phyloP scores from a whole-genome alignment of 2,888 invertebrate species.

The Pseudococcus viburni region DNA sequence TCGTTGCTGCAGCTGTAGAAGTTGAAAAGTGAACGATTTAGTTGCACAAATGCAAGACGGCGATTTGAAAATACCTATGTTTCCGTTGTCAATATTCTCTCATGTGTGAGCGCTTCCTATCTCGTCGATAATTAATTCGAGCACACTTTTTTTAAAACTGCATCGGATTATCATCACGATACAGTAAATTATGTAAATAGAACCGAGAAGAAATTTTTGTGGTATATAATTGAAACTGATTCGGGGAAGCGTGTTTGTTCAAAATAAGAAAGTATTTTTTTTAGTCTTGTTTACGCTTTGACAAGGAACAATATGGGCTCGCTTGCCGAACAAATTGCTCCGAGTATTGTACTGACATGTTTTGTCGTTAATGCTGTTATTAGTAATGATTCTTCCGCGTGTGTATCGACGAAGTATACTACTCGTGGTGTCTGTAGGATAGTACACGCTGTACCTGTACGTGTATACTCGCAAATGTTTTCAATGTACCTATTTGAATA shows the following conservation, averaged over 20 bases:
- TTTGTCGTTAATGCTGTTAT: slow-evolving; percentile 28
- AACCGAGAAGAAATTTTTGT: slow-evolving; percentile 7
- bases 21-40: not conserved
- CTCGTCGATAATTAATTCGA: not conserved
- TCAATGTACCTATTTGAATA: not conserved
- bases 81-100: not conserved
- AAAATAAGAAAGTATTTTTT: slow-evolving; percentile 31
- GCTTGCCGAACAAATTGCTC: slow-evolving; percentile 29
- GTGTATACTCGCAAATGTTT: not conserved
- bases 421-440: not conserved
- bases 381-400: slow-evolving; percentile 17
- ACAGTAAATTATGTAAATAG: slow-evolving; percentile 1
- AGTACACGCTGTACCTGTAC: too few species aligned
- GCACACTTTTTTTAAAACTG: not conserved
- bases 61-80: not conserved
- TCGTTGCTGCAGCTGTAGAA: not conserved
- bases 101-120: not conserved
- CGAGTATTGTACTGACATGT: slow-evolving; percentile 40
- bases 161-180: slow-evolving; percentile 22
- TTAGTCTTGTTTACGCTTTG: slow-evolving; percentile 1
- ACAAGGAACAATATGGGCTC: slow-evolving; percentile 24
- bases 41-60: not conserved
- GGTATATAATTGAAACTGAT: not conserved
- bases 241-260: slow-evolving; percentile 26
- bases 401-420: not conserved